phyloP scores from a whole-genome alignment of 2,113 vertebrate genomes.

The Anoplopoma fimbria region DNA sequence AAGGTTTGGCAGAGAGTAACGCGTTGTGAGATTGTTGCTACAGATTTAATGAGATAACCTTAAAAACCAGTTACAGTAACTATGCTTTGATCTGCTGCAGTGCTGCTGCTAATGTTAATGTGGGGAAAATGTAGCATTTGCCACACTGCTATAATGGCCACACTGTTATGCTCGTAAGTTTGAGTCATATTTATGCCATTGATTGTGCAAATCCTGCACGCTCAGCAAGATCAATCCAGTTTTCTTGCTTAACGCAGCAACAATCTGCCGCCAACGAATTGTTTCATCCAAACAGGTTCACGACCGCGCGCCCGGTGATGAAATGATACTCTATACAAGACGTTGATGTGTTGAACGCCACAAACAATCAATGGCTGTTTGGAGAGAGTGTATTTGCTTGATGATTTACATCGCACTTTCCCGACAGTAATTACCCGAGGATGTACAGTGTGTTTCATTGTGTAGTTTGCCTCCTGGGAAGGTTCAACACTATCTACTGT shows the following conservation, averaged over 20 bases:
- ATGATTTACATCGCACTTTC: slow-evolving; percentile 35
- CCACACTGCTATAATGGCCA: background rate
- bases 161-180: background rate
- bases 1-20: slow-evolving; percentile 12
- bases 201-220: slow-evolving; percentile 42
- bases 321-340: slow-evolving; percentile 35
- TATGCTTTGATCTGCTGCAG: slow-evolving; percentile 31
- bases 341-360: slow-evolving; percentile 33
- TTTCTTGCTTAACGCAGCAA: slow-evolving; percentile 63
- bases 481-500: slow-evolving; percentile 36
- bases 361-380: slow-evolving; percentile 39
- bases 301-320: slow-evolving; percentile 34
- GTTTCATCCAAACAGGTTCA: background rate
- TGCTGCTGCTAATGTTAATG: slow-evolving; percentile 20
- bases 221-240: slow-evolving; percentile 33
- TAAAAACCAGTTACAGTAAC: slow-evolving; percentile 40
- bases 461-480: slow-evolving; percentile 37
- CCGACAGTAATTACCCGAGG: slow-evolving; percentile 49
- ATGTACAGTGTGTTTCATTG: slow-evolving; percentile 26
- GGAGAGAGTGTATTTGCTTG: slow-evolving; percentile 27
- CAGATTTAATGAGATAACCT: slow-evolving; percentile 46
- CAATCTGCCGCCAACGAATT: background rate
- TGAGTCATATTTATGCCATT: slow-evolving; percentile 39
- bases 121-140: background rate
- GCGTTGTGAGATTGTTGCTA: slow-evolving; percentile 26